These are phyloP conservation scores for Linnaemya vulpina DNA, from an alignment of 2,888 invertebrate genomes.

Conservation along the genomic window DNA sequence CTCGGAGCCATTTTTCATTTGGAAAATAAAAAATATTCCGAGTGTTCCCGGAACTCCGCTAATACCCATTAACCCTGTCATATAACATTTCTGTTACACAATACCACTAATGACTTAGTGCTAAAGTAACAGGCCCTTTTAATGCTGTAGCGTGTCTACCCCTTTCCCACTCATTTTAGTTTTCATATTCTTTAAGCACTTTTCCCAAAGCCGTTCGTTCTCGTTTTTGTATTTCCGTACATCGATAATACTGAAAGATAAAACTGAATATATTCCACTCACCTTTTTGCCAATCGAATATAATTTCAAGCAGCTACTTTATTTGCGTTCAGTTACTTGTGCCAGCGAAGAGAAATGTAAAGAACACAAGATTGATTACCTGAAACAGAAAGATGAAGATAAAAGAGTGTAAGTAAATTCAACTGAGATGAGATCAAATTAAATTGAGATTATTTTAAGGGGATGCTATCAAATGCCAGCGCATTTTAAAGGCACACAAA, in stretches of 20 bases:
- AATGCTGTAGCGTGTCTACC: neutral
- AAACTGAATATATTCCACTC: constrained; percentile 27
- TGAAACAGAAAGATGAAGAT: constrained; percentile 33
- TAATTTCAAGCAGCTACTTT: constrained; percentile 51
- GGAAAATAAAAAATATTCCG: too few species aligned
- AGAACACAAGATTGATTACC: constrained; percentile 58
- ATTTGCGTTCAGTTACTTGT: neutral
- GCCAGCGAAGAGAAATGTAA: neutral
- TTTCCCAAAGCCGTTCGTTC: neutral
- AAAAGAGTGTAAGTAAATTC: constrained; percentile 21
- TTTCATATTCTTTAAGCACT: neutral
- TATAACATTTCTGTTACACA: too few species aligned
- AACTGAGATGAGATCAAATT: constrained; percentile 26
- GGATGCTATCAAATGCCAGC: too few species aligned
- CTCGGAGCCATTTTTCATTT: too few species aligned
- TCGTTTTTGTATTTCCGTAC: constrained; percentile 1
- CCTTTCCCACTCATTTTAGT: neutral
- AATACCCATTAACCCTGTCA: too few species aligned
- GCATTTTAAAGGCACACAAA: neutral
- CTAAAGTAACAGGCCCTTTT: neutral
- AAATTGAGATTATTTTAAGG: neutral
- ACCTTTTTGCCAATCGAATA: constrained; percentile 49
- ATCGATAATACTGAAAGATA: constrained; percentile 66
- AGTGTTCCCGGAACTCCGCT: too few species aligned
- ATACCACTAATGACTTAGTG: too few species aligned